These are phyloP conservation scores for Pheosia tremula DNA, from an alignment of 2,888 invertebrate species.

Conservation along the genomic window DNA sequence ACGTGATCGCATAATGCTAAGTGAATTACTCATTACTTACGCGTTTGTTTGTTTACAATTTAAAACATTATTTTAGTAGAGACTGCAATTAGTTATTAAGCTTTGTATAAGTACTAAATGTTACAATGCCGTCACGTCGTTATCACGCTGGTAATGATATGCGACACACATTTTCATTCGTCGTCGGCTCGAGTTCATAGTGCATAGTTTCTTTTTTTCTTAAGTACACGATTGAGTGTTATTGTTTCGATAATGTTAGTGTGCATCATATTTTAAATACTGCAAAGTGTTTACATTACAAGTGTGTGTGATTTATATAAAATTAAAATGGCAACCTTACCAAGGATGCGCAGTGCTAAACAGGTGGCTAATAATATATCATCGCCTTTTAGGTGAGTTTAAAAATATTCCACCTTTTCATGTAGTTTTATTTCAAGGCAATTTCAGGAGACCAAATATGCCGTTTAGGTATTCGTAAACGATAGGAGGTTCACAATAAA, in stretches of 20 bases:
- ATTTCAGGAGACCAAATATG: too few species aligned
- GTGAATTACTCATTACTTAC: slow-evolving; percentile 46
- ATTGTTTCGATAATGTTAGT: slow-evolving; percentile 30
- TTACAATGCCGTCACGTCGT: slow-evolving; percentile 10
- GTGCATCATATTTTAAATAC: slow-evolving; percentile 24
- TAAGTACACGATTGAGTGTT: slow-evolving; percentile 15
- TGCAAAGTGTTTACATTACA: slow-evolving; percentile 30
- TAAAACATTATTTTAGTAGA: not conserved
- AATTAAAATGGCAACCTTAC: slow-evolving; percentile 74
- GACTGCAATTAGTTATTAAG: not conserved
- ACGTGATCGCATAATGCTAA: slow-evolving; percentile 50
- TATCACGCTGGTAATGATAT: slow-evolving; percentile 35
- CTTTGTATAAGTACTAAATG: not conserved
- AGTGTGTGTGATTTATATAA: slow-evolving; percentile 17
- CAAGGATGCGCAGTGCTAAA: slow-evolving; percentile 72
- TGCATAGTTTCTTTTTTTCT: slow-evolving; percentile 36
- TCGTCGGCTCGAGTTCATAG: slow-evolving; percentile 40
- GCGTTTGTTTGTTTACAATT: slow-evolving; percentile 48
- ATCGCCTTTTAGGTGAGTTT: slow-evolving; percentile 72
- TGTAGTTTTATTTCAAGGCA: too few species aligned
- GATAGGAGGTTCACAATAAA: too few species aligned
- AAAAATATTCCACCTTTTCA: not conserved
- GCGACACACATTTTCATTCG: slow-evolving; percentile 23
- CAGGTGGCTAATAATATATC: slow-evolving; percentile 61
- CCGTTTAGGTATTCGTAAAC: too few species aligned